phyloP scores from a whole-genome alignment of 2,797 vertebrate genomes.

The Pipistrellus kuhlii region DNA sequence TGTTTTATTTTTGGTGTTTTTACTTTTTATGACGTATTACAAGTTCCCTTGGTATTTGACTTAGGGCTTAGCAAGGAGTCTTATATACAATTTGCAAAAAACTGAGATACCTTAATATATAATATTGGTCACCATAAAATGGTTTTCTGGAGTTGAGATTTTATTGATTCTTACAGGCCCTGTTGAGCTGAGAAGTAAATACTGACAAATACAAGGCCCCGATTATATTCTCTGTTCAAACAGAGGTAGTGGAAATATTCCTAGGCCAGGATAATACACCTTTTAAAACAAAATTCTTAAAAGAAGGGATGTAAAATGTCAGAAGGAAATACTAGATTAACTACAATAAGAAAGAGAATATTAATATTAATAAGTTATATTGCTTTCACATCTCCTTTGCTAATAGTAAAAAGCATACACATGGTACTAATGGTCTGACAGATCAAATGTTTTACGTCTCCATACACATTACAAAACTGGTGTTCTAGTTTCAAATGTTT shows the following conservation, averaged over 20 bases:
- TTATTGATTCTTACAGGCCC: background rate
- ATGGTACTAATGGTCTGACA: background rate
- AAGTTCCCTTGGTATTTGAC: background rate
- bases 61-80: background rate
- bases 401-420: background rate
- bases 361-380: background rate
- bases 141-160: slow-evolving; percentile 51
- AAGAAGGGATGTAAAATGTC: background rate
- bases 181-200: slow-evolving; percentile 47
- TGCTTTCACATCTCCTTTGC: background rate
- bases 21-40: background rate
- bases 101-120: slow-evolving; percentile 11
- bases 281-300: background rate
- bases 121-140: slow-evolving; percentile 56
- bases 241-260: background rate
- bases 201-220: slow-evolving; percentile 41
- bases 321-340: slow-evolving; percentile 31
- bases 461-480: background rate
- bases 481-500: slow-evolving; percentile 5
- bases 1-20: background rate
- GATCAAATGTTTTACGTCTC: background rate
- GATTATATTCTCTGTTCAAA: slow-evolving; percentile 50
- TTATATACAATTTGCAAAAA: slow-evolving; percentile 40
- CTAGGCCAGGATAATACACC: background rate
- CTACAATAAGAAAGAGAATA: background rate